Evolutionary conservation across 1,140 invertebrate species (phyloP).

Genomic region (Bursaphelenchus mucronatus): DNA sequence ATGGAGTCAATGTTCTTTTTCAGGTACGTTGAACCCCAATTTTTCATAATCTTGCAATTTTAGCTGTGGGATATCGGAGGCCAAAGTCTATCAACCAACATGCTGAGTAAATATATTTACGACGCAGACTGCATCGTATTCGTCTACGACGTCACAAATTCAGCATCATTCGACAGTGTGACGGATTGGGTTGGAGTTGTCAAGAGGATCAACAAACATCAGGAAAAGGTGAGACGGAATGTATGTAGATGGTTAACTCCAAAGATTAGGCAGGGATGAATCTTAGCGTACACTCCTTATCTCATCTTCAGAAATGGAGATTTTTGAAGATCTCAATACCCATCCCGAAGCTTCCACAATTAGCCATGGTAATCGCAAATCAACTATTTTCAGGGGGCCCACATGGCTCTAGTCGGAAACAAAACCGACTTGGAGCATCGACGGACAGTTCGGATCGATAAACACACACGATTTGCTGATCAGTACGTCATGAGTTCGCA

Average conservation of each 20-base stretch:
- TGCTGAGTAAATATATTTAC: conserved; percentile 65
- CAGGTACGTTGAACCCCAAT: conserved; percentile 58
- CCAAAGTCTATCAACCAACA: conserved; percentile 71
- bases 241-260: too few species aligned
- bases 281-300: too few species aligned
- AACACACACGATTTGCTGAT: conserved; percentile 73
- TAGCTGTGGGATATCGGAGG: conserved; percentile 81
- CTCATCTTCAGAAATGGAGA: too few species aligned
- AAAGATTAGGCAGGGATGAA: too few species aligned
- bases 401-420: conserved; percentile 76
- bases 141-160: conserved; percentile 80
- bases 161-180: conserved; percentile 74
- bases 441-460: conserved; percentile 73
- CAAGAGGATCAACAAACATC: conserved; percentile 65
- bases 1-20: conserved; percentile 61
- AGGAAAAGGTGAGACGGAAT: conserved; percentile 65
- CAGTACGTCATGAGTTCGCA: conserved; percentile 72
- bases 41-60: conserved; percentile 58
- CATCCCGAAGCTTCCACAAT: too few species aligned
- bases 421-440: conserved; percentile 84
- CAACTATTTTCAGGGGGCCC: conserved; percentile 65
- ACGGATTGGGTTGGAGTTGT: conserved; percentile 72
- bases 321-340: too few species aligned
- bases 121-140: conserved; percentile 66
- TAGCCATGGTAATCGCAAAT: too few species aligned